Percentiles rank a stretch among this genome's conserved stretches.
phyloP scores from a whole-genome alignment of 2,113 vertebrate genomes.

The Lepus europaeus region DNA sequence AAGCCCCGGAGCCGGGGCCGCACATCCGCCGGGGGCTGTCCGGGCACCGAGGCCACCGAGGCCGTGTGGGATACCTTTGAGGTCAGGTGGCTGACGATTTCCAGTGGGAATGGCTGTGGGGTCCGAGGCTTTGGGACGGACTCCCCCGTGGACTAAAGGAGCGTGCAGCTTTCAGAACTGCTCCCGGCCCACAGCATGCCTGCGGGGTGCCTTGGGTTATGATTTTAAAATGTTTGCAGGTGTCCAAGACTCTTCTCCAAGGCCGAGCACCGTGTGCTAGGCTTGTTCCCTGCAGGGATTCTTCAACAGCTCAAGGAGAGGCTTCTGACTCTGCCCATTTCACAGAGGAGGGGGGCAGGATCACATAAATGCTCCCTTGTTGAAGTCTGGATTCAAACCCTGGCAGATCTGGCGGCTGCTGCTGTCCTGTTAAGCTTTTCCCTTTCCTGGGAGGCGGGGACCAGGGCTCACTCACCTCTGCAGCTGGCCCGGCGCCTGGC shows the following conservation, averaged over 20 bases:
- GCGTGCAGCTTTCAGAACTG: not conserved
- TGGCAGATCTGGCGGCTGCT: not conserved
- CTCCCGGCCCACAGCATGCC: not conserved
- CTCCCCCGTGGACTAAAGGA: too few species aligned
- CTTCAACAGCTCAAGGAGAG: not conserved
- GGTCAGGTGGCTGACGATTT: conserved; percentile 43
- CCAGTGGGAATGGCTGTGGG: not conserved
- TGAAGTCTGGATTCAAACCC: not conserved
- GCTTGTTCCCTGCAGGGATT: not conserved
- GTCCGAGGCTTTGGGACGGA: too few species aligned
- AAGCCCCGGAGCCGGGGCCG: conserved; percentile 56
- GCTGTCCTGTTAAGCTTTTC: not conserved
- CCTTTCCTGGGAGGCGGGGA: not conserved
- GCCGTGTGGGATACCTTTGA: not conserved
- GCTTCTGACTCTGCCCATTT: not conserved
- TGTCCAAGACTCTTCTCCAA: not conserved
- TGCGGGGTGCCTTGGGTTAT: not conserved
- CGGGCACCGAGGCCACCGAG: not conserved
- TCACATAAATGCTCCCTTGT: not conserved
- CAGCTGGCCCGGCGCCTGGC: not conserved
- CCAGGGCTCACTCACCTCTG: not conserved
- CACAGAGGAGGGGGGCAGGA: not conserved
- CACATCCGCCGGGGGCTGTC: conserved; percentile 67
- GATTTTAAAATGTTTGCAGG: too few species aligned
- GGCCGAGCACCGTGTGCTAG: not conserved